Evolutionary conservation across 2,888 invertebrate species (phyloP).

Genomic region (Ectemnius lituratus): DNA sequence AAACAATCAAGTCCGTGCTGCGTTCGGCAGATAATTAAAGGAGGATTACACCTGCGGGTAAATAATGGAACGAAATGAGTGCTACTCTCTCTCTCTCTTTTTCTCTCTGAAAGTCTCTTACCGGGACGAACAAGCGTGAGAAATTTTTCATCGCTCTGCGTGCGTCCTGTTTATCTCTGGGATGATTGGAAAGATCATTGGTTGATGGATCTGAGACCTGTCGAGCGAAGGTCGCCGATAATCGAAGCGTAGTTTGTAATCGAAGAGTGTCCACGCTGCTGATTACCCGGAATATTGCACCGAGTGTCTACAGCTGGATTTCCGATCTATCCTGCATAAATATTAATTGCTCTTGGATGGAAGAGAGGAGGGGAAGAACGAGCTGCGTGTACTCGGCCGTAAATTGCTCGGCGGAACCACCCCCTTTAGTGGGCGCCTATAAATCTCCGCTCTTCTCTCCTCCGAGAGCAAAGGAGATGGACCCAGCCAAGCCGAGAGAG

Average conservation of each 20-base stretch:
- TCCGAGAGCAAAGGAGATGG: neutral
- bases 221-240: too few relatives aligned
- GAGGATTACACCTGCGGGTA: conserved; percentile 32
- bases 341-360: conserved; percentile 49
- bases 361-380: conserved; percentile 40
- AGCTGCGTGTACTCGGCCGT: conserved; percentile 51
- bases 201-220: neutral
- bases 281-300: conserved; percentile 57
- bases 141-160: conserved; percentile 38
- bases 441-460: conserved; percentile 41
- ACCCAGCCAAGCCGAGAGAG: neutral
- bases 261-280: conserved; percentile 54
- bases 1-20: conserved; percentile 17
- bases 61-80: conserved; percentile 24
- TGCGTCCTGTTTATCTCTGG: conserved; percentile 22
- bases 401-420: conserved; percentile 47
- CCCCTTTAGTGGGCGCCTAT: conserved; percentile 43
- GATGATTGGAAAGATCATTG: conserved; percentile 10
- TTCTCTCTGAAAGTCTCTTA: neutral
- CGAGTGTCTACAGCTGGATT: conserved; percentile 56
- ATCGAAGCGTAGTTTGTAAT: conserved; percentile 43
- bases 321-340: conserved; percentile 60
- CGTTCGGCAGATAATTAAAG: conserved; percentile 33
- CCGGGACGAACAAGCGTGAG: conserved; percentile 31
- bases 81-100: conserved; percentile 4